phyloP scores from a whole-genome alignment of 1,140 invertebrate species.

The Dinoponera quadriceps region DNA sequence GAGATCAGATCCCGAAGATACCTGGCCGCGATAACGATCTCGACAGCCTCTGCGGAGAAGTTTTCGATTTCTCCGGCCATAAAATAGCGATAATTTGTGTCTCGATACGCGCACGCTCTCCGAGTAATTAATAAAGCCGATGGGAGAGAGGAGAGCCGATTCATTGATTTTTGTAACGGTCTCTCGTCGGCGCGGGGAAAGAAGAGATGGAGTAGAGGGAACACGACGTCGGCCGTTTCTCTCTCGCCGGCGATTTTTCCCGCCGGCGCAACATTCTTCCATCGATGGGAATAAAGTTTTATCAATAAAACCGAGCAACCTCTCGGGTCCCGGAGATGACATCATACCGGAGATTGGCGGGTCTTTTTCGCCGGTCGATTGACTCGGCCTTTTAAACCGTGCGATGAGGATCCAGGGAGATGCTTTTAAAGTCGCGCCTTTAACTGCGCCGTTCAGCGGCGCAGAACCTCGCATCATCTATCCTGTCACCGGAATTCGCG shows the following conservation, averaged over 20 bases:
- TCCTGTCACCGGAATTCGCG: constrained; percentile 27
- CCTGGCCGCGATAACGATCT: constrained; percentile 58
- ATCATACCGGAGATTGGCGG: background rate
- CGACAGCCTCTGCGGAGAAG: constrained; percentile 8
- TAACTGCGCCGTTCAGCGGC: constrained; percentile 22
- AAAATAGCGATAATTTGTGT: constrained; percentile 61
- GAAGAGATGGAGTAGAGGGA: background rate
- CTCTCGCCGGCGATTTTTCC: constrained; percentile 1
- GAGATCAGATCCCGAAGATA: constrained; percentile 78
- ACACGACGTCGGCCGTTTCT: no score
- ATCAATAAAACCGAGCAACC: constrained; percentile 11
- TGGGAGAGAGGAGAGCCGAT: background rate
- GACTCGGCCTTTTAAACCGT: constrained; percentile 35
- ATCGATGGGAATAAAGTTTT: constrained; percentile 42
- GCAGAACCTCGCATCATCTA: constrained; percentile 21
- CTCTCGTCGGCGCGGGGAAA: background rate
- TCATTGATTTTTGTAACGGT: background rate
- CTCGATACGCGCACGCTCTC: constrained; percentile 20
- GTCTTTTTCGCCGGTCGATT: constrained; percentile 13
- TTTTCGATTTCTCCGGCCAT: constrained; percentile 52
- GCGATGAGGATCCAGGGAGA: constrained; percentile 11
- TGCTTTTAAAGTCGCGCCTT: constrained; percentile 48
- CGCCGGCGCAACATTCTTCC: background rate
- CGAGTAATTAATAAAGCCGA: constrained; percentile 36
- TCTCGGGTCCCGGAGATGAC: background rate